Conservation (phyloP, 2,888 invertebrate species). For the Crossocerus cetratus region DNA sequence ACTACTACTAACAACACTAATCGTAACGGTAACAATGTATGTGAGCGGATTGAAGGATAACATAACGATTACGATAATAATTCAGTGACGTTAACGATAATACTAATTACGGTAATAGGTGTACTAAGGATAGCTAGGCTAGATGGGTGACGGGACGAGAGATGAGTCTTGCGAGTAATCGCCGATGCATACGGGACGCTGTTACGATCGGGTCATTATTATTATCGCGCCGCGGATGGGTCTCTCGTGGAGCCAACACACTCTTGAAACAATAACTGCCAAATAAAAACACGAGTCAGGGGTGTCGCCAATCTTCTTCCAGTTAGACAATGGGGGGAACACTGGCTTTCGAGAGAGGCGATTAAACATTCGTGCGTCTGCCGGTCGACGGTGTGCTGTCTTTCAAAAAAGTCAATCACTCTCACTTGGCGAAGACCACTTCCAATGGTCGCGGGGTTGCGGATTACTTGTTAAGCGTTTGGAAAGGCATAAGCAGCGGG, state of each 20-base stretch:
- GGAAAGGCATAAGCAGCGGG: too few relatives aligned
- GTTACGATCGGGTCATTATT: constrained; percentile 41
- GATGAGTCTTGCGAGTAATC: constrained; percentile 35
- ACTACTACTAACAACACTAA: constrained; percentile 44
- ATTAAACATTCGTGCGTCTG: too few relatives aligned
- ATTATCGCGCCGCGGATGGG: constrained; percentile 32
- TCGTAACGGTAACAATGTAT: not conserved
- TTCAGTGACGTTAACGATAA: constrained; percentile 37
- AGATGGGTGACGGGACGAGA: constrained; percentile 20
- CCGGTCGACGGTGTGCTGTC: too few relatives aligned
- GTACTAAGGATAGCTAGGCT: constrained; percentile 16
- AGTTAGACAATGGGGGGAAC: constrained; percentile 7
- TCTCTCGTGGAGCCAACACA: constrained; percentile 56
- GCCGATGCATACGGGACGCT: constrained; percentile 30
- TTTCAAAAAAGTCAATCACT: too few relatives aligned
- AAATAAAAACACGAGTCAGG: constrained; percentile 59
- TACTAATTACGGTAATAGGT: constrained; percentile 27
- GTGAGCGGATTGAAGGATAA: not conserved
- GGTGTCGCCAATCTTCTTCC: constrained; percentile 50
- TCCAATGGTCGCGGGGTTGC: too few relatives aligned
- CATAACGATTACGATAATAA: constrained; percentile 5
- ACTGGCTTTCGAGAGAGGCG: too few relatives aligned
- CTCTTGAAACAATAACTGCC: constrained; percentile 70
- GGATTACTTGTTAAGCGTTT: too few relatives aligned
- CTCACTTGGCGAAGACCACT: too few relatives aligned